Percentiles rank a stretch among this genome's conserved stretches.
These are phyloP conservation scores for Dendrocopos noguchii DNA, from an alignment of 2,113 vertebrate species.

Conservation along the genomic window DNA sequence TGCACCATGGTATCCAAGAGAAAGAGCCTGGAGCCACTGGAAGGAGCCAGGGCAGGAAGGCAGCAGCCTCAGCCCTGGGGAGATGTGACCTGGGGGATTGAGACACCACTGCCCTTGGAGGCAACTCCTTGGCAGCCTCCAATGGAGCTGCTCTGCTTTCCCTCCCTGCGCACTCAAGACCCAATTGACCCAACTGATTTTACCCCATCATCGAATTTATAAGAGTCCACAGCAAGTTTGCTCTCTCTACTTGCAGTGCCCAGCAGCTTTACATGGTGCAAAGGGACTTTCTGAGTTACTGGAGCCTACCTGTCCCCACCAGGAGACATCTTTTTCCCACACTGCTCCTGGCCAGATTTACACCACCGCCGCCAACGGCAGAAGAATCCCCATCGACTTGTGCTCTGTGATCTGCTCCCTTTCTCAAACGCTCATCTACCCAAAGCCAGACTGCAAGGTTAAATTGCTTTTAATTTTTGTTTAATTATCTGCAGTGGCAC, in stretches of 20 bases:
- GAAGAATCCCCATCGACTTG: background rate
- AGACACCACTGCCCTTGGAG: fast-evolving
- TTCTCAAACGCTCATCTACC: background rate
- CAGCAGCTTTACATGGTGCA: background rate
- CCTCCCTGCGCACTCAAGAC: fast-evolving
- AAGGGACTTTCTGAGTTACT: background rate
- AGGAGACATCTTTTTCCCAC: background rate
- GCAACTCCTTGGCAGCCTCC: background rate
- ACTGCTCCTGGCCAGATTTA: background rate
- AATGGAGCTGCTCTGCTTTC: background rate
- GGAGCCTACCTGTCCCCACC: background rate
- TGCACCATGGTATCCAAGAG: background rate
- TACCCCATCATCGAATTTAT: fast-evolving
- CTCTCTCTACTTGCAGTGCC: fast-evolving
- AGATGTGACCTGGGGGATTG: background rate
- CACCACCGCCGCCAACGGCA: fast-evolving
- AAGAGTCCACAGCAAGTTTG: background rate
- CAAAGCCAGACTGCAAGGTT: conserved; percentile 40
- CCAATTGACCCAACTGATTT: background rate
- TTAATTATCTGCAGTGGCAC: conserved; percentile 72
- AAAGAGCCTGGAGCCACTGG: background rate
- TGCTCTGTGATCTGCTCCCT: background rate
- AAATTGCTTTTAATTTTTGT: conserved; percentile 73
- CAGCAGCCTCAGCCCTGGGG: fast-evolving
- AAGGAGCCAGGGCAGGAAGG: background rate